A percentile compares a stretch with the other conserved stretches of the same genome.
Evolutionary conservation across 2,113 vertebrate genomes (phyloP).

Genomic region (Aegithalos caudatus): DNA sequence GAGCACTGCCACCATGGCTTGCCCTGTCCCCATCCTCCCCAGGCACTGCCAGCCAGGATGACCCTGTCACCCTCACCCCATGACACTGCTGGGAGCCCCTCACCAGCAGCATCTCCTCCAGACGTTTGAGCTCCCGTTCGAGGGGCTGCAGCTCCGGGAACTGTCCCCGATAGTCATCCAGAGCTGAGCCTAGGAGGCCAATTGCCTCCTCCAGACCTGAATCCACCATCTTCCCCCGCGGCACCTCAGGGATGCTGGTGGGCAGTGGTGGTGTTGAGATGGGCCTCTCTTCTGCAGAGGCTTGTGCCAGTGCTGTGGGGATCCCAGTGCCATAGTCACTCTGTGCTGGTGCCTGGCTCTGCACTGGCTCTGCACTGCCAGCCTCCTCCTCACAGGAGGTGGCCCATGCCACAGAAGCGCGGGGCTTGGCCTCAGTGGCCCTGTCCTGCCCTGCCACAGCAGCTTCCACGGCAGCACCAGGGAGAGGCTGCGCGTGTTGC

Average conservation of each 20-base stretch:
- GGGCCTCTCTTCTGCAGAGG: background rate
- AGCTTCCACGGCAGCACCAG: background rate
- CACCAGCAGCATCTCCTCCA: conserved; percentile 89
- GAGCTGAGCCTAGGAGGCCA: conserved; percentile 76
- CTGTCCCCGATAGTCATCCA: conserved; percentile 94
- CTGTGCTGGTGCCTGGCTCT: accelerated
- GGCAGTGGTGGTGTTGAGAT: background rate
- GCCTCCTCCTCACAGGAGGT: background rate
- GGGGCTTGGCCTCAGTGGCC: background rate
- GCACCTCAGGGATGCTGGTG: background rate
- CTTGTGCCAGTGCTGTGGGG: background rate
- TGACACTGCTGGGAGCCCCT: conserved; percentile 6
- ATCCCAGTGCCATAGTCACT: accelerated
- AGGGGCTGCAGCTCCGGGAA: conserved; percentile 91
- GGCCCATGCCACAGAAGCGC: accelerated
- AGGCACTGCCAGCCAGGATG: background rate
- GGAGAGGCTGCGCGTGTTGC: background rate
- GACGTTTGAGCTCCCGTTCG: conserved; percentile 85
- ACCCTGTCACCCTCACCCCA: accelerated
- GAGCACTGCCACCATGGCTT: background rate
- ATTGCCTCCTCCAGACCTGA: conserved; percentile 84
- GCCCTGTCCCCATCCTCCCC: background rate
- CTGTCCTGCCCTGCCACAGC: background rate
- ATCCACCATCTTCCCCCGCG: conserved; percentile 53
- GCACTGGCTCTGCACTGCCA: accelerated